Evolutionary conservation across 2,113 vertebrate species (phyloP).

Genomic region (Isichthys henryi): DNA sequence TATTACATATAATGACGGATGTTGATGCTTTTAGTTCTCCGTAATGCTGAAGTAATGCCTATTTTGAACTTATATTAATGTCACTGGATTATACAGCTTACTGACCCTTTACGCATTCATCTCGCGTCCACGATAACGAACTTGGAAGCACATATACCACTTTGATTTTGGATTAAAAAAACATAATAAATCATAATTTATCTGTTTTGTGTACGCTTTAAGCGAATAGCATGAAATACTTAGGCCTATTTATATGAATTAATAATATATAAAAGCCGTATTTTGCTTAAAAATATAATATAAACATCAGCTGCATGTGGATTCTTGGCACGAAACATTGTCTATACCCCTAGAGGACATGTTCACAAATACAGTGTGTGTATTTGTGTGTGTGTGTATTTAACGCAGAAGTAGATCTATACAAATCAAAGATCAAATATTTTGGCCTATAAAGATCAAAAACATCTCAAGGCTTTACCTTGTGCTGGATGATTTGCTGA

Average conservation of each 20-base stretch:
- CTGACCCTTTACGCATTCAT: background rate
- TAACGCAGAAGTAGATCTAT: background rate
- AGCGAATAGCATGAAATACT: background rate
- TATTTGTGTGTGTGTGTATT: background rate
- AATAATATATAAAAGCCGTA: background rate
- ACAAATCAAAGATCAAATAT: background rate
- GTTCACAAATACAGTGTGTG: background rate
- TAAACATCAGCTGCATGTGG: background rate
- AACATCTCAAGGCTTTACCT: background rate
- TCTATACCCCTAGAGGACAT: background rate
- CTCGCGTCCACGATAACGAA: background rate
- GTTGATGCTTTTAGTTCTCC: background rate
- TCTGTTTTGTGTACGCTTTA: background rate
- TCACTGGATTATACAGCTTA: background rate
- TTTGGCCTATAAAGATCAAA: background rate
- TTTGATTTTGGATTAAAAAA: background rate
- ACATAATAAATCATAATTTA: background rate
- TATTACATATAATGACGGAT: background rate
- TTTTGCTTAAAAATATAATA: background rate
- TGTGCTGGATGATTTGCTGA: background rate
- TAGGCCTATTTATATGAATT: background rate
- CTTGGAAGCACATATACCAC: background rate
- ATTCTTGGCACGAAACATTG: background rate
- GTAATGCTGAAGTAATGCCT: background rate
- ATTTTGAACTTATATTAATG: background rate